These are phyloP conservation scores for Lithobates pipiens DNA, from an alignment of 2,797 vertebrate genomes.

Conservation along the genomic window DNA sequence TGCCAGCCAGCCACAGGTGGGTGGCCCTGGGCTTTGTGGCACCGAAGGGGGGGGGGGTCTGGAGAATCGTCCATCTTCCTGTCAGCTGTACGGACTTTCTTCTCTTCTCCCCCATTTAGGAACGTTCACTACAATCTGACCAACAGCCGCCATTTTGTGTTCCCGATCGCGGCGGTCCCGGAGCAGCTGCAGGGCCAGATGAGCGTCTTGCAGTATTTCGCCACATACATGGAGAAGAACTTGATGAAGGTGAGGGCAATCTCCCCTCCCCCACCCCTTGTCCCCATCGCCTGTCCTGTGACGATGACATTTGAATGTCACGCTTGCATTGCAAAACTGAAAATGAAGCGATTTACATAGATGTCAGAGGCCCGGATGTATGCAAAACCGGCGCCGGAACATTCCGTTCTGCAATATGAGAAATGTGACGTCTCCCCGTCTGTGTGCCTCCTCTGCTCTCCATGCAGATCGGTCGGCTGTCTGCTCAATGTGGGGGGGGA, in stretches of 20 bases:
- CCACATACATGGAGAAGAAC: slow-evolving; percentile 96
- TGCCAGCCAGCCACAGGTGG: slow-evolving; percentile 90
- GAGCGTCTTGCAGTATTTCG: slow-evolving; percentile 89
- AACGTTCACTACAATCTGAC: slow-evolving; percentile 93
- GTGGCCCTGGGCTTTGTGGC: too few species aligned
- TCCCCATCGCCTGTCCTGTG: not conserved
- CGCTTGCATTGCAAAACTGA: slow-evolving; percentile 22
- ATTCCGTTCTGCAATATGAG: not conserved
- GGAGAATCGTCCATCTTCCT: not conserved
- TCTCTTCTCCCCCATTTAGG: slow-evolving; percentile 69
- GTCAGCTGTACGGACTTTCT: too few species aligned
- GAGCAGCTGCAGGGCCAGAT: slow-evolving; percentile 91
- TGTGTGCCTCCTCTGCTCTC: too few species aligned
- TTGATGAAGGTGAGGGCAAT: slow-evolving; percentile 89
- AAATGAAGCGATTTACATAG: slow-evolving; percentile 4
- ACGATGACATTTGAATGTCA: not conserved
- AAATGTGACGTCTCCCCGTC: too few species aligned
- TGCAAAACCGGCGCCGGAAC: not conserved
- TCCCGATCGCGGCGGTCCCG: slow-evolving; percentile 82
- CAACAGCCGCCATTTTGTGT: slow-evolving; percentile 91
- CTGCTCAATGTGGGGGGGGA: too few species aligned
- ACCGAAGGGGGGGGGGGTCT: not conserved
- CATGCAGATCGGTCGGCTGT: too few species aligned
- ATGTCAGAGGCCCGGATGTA: not conserved
- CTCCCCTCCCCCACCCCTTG: too few species aligned